These are phyloP conservation scores for Heteronetta atricapilla DNA, from an alignment of 2,113 vertebrate species.

Conservation along the genomic window DNA sequence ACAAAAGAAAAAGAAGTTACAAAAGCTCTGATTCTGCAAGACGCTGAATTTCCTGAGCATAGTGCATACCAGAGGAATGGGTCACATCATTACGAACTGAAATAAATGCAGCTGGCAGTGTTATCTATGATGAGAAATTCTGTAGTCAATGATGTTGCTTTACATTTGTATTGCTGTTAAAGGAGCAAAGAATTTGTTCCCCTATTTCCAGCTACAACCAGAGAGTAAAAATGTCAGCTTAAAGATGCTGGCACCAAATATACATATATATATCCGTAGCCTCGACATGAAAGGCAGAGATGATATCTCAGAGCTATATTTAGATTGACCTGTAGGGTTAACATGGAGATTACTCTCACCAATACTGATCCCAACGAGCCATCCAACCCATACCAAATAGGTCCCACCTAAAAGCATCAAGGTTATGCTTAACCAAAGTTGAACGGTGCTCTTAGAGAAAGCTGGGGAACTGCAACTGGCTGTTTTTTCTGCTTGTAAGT, in stretches of 20 bases:
- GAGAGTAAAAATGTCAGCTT: not conserved
- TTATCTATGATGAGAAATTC: not conserved
- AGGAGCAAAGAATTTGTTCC: not conserved
- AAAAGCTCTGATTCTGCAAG: not conserved
- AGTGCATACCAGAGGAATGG: not conserved
- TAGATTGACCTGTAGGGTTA: accelerated
- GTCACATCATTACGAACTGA: not conserved
- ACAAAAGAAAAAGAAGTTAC: not conserved
- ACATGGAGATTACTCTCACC: not conserved
- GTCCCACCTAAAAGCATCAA: not conserved
- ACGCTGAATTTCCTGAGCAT: not conserved
- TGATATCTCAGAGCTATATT: not conserved
- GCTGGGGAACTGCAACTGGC: not conserved
- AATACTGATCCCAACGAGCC: not conserved
- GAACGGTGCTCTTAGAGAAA: not conserved
- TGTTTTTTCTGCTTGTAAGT: not conserved
- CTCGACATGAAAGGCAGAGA: not conserved
- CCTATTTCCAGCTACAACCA: not conserved
- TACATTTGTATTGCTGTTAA: not conserved
- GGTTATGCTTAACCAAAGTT: not conserved
- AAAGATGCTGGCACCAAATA: not conserved
- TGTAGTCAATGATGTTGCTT: not conserved
- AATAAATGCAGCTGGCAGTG: not conserved
- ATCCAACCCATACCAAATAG: not conserved
- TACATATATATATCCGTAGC: not conserved